phyloP scores from a whole-genome alignment of 2,797 vertebrate genomes.

The Melanotaenia parkinsoni region DNA sequence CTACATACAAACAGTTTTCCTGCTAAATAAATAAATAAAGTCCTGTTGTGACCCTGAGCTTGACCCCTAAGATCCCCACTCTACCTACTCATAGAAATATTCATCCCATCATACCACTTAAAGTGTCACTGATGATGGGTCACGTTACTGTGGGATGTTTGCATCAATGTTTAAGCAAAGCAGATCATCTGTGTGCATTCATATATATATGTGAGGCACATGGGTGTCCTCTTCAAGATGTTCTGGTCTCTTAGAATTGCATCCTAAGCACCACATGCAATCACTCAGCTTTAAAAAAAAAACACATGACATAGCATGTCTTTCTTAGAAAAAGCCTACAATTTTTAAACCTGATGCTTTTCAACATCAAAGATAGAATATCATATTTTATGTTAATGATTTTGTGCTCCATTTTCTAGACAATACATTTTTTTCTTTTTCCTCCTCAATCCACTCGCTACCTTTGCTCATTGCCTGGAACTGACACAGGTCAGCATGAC shows the following conservation, averaged over 20 bases:
- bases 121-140: constrained; percentile 62
- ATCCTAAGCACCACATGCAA: constrained; percentile 14
- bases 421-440: not conserved
- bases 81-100: constrained; percentile 69
- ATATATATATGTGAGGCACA: constrained; percentile 24
- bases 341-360: constrained; percentile 32
- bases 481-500: constrained; percentile 40
- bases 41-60: constrained; percentile 28
- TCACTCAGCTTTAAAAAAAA: constrained; percentile 14
- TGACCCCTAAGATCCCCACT: constrained; percentile 44
- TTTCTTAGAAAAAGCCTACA: not conserved
- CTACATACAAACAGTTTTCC: constrained; percentile 20
- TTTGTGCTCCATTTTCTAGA: constrained; percentile 22
- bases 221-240: constrained; percentile 32
- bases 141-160: constrained; percentile 42
- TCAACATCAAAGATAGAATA: constrained; percentile 21
- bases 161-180: constrained; percentile 65
- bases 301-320: constrained; percentile 18
- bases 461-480: constrained; percentile 17
- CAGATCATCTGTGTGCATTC: constrained; percentile 29
- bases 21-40: constrained; percentile 36
- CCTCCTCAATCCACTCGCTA: constrained; percentile 2
- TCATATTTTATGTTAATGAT: constrained; percentile 13
- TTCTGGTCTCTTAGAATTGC: constrained; percentile 36
- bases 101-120: constrained; percentile 61